These are phyloP conservation scores for Dolichoris vasculosae DNA, from an alignment of 1,140 invertebrate genomes.

Conservation along the genomic window DNA sequence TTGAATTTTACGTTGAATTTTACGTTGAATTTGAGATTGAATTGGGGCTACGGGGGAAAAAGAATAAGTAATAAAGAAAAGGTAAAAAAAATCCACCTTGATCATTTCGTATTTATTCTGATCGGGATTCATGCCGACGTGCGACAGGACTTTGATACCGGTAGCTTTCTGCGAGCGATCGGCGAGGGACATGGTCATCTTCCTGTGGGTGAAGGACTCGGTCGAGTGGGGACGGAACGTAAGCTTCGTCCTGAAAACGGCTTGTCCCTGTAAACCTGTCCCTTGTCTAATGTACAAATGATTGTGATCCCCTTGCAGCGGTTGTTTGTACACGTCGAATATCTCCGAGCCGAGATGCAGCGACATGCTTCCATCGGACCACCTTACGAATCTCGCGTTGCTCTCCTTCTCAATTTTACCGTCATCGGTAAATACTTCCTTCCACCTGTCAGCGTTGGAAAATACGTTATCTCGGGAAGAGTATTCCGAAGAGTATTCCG, in stretches of 20 bases:
- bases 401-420: slow-evolving; percentile 91
- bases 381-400: slow-evolving; percentile 95
- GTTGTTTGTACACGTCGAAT: slow-evolving; percentile 97
- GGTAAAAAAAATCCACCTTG: slow-evolving; percentile 79
- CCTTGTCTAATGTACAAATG: slow-evolving; percentile 95
- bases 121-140: slow-evolving; percentile 95
- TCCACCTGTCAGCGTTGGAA: slow-evolving; percentile 80
- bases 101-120: slow-evolving; percentile 92
- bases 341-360: slow-evolving; percentile 97
- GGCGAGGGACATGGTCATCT: slow-evolving; percentile 98
- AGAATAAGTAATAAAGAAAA: too few relatives aligned
- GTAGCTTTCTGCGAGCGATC: slow-evolving; percentile 97
- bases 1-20: too few relatives aligned
- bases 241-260: slow-evolving; percentile 96
- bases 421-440: slow-evolving; percentile 88
- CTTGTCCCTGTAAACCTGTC: slow-evolving; percentile 97
- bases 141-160: slow-evolving; percentile 96
- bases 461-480: not conserved
- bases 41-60: too few relatives aligned
- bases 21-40: too few relatives aligned
- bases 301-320: slow-evolving; percentile 84
- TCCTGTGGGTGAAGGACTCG: slow-evolving; percentile 98
- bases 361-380: slow-evolving; percentile 99
- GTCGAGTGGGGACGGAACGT: slow-evolving; percentile 98
- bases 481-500: not conserved